Evolutionary conservation across 2,888 invertebrate genomes (phyloP).

Genomic region (Campoplex capitator): DNA sequence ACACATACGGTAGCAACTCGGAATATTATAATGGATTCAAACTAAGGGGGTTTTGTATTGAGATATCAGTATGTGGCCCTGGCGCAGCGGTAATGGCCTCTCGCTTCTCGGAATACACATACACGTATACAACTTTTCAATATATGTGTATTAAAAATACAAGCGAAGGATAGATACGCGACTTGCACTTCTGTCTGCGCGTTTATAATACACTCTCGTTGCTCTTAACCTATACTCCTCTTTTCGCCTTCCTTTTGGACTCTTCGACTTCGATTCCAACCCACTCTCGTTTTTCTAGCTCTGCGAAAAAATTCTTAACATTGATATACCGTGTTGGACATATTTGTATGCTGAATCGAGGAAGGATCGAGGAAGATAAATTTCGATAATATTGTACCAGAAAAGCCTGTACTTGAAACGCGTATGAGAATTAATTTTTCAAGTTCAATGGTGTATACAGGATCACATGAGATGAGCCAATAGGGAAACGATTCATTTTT

Average conservation of each 20-base stretch:
- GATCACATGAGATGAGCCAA: neutral
- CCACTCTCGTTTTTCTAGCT: constrained; percentile 29
- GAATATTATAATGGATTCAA: constrained; percentile 84
- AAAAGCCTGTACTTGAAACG: neutral
- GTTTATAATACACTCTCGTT: constrained; percentile 56
- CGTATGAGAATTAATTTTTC: constrained; percentile 17
- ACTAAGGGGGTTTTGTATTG: constrained; percentile 83
- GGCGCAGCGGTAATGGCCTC: constrained; percentile 82
- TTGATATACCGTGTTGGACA: constrained; percentile 6
- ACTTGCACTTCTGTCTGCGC: constrained; percentile 69
- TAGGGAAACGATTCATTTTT: neutral
- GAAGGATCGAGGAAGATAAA: neutral
- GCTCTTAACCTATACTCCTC: constrained; percentile 36
- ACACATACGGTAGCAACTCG: constrained; percentile 66
- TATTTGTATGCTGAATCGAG: constrained; percentile 26
- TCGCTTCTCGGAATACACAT: constrained; percentile 80
- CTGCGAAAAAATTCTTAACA: neutral
- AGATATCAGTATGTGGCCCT: constrained; percentile 84
- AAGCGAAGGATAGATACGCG: constrained; percentile 75
- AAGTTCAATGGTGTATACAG: neutral
- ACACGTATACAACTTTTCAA: constrained; percentile 30
- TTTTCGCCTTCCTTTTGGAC: constrained; percentile 21
- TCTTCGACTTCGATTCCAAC: neutral
- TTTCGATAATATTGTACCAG: neutral
- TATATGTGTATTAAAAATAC: constrained; percentile 22